phyloP scores from a whole-genome alignment of 2,888 invertebrate genomes.

The Caenorhabditis sp. region DNA sequence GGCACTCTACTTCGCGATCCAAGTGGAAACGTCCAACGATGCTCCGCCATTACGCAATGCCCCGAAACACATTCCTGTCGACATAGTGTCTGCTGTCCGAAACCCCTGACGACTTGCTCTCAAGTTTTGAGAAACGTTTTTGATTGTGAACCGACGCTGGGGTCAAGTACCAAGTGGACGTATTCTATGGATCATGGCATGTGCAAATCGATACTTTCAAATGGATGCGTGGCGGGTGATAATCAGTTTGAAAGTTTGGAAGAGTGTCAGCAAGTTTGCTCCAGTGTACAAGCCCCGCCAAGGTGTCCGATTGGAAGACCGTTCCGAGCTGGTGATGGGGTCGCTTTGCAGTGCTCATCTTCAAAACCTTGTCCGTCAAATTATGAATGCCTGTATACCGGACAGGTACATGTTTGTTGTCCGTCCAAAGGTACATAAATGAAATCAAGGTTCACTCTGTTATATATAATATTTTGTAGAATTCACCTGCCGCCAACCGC shows the following conservation, averaged over 20 bases:
- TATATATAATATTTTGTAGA: slow-evolving; percentile 24
- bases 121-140: too few species aligned
- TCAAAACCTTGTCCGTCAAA: slow-evolving; percentile 71
- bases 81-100: slow-evolving; percentile 76
- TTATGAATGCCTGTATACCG: slow-evolving; percentile 77
- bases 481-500: slow-evolving; percentile 59
- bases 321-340: slow-evolving; percentile 65
- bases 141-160: too few species aligned
- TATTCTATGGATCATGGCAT: slow-evolving; percentile 57
- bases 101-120: slow-evolving; percentile 56
- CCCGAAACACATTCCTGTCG: slow-evolving; percentile 74
- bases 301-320: slow-evolving; percentile 75
- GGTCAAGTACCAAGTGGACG: slow-evolving; percentile 62
- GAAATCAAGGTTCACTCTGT: too few species aligned
- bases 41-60: slow-evolving; percentile 70
- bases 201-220: slow-evolving; percentile 72
- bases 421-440: slow-evolving; percentile 67
- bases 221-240: slow-evolving; percentile 72
- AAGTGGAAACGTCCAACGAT: slow-evolving; percentile 61
- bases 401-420: slow-evolving; percentile 74
- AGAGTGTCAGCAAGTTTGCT: slow-evolving; percentile 73
- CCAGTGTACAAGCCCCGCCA: slow-evolving; percentile 74
- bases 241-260: slow-evolving; percentile 73
- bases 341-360: slow-evolving; percentile 69
- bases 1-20: slow-evolving; percentile 67